Percentiles rank a stretch among this genome's conserved stretches.
These are phyloP conservation scores for Notodonta dromedarius DNA, from an alignment of 2,888 invertebrate genomes.

Conservation along the genomic window DNA sequence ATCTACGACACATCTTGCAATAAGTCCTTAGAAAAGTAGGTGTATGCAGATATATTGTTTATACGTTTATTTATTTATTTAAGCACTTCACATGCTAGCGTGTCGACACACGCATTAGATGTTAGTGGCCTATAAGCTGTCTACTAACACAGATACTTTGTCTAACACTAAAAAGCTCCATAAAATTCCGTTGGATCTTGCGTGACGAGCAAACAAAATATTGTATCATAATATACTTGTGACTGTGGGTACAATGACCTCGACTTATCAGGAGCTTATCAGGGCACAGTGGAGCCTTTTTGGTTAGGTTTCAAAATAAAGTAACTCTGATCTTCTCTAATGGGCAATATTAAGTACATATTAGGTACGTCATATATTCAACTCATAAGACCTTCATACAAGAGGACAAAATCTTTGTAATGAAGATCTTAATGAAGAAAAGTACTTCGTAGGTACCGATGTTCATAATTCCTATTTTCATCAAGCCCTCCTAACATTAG, in stretches of 20 bases:
- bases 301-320: too few relatives aligned
- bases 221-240: background rate
- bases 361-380: too few relatives aligned
- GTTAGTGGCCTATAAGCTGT: conserved; percentile 1
- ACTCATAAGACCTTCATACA: too few relatives aligned
- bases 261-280: background rate
- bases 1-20: too few relatives aligned
- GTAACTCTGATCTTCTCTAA: background rate
- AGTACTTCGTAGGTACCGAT: too few relatives aligned
- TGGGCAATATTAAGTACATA: background rate
- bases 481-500: too few relatives aligned
- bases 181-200: background rate
- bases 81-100: background rate
- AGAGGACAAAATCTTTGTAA: too few relatives aligned
- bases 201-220: conserved; percentile 2
- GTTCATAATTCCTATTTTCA: too few relatives aligned
- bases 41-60: background rate
- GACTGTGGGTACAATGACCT: background rate
- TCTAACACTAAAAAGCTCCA: conserved; percentile 3
- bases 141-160: too few relatives aligned
- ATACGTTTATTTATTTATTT: background rate
- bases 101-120: background rate
- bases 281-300: background rate
- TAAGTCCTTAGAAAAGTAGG: background rate
- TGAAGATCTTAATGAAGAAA: too few relatives aligned